Evolutionary conservation across 2,113 vertebrate species (phyloP).

Genomic region (Carettochelys insculpta): DNA sequence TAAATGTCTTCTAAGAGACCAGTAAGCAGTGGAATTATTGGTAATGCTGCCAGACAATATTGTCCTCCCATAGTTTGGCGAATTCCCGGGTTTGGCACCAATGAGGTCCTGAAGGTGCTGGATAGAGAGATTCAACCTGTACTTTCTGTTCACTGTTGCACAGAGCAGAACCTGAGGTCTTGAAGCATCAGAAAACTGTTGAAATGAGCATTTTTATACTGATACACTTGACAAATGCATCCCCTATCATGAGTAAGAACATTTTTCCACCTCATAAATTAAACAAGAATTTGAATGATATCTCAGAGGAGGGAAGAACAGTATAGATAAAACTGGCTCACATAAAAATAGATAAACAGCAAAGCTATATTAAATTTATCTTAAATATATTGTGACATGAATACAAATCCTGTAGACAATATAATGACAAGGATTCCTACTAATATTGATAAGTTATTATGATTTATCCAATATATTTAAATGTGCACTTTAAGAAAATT

Average conservation of each 20-base stretch:
- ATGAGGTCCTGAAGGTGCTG: too few species aligned
- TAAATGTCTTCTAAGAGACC: too few species aligned
- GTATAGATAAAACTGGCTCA: background rate
- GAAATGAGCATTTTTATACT: background rate
- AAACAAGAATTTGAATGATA: background rate
- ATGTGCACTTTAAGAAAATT: too few species aligned
- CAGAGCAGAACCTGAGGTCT: background rate
- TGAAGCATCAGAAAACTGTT: background rate
- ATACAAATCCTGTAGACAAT: background rate
- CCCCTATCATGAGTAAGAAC: background rate
- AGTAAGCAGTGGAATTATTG: too few species aligned
- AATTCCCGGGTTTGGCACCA: too few species aligned
- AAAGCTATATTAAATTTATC: background rate
- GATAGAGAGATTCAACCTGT: too few species aligned
- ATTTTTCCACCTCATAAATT: background rate
- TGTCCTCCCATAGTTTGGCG: too few species aligned
- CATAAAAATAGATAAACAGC: background rate
- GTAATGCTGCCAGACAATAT: too few species aligned
- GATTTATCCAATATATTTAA: background rate
- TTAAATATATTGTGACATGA: too few species aligned
- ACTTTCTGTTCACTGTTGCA: accelerated
- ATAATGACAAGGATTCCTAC: background rate
- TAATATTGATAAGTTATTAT: background rate
- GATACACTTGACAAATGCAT: background rate
- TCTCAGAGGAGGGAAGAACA: background rate